Percentiles rank a stretch among this genome's conserved stretches.
Conservation (phyloP, 35 echinoderm and acorn worm genomes). For the Anneissia japonica region DNA sequence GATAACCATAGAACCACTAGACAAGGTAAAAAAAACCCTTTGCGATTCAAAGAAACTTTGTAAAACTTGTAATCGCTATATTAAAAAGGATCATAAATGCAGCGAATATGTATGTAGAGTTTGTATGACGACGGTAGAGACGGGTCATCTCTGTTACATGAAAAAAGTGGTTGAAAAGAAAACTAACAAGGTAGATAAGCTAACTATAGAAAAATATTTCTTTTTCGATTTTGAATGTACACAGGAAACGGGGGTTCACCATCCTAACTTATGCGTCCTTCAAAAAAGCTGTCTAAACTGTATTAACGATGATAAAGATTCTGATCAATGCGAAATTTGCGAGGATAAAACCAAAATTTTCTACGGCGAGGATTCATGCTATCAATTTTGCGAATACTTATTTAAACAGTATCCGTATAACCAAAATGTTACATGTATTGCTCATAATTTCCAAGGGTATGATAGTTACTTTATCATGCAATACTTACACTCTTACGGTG, state of each 20-base stretch:
- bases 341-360: neutral
- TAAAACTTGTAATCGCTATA: too few species aligned
- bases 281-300: neutral
- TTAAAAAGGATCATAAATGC: too few species aligned
- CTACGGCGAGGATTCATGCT: neutral
- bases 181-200: neutral
- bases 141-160: too few species aligned
- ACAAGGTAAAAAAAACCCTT: too few species aligned
- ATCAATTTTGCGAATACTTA: neutral
- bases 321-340: neutral
- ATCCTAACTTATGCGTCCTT: neutral
- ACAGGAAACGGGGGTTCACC: neutral
- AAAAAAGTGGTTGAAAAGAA: too few species aligned
- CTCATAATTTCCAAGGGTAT: neutral
- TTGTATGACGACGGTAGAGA: too few species aligned
- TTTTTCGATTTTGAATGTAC: neutral
- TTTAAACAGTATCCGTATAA: neutral
- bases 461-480: constrained; percentile 31
- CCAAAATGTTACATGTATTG: neutral
- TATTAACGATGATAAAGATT: neutral
- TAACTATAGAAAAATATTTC: neutral
- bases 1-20: too few species aligned
- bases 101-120: too few species aligned
- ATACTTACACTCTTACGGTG: neutral
- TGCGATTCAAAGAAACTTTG: too few species aligned